Base-by-base conservation (phyloP, 1,140 invertebrate species). In the Pseudomyrmex pallidus region DNA sequence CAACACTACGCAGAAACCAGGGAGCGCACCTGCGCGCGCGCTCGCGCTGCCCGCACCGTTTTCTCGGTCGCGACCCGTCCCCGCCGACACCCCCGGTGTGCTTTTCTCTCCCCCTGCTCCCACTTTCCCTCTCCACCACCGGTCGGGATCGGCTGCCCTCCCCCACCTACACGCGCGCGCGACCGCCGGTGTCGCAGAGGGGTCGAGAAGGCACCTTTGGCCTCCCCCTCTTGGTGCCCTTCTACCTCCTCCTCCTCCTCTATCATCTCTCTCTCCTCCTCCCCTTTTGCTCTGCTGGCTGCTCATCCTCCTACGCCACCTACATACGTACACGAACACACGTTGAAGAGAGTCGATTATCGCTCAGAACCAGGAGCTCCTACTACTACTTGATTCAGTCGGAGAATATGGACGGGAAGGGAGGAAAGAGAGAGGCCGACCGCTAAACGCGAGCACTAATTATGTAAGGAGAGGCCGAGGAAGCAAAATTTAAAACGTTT, bases 61-160 rank as follows among this genome's bases (percentile, higher is more conserved):
- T 87, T 88, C 87, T 88, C 87, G 85, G 85, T 87, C 87, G 85
- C 85, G 87, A 68, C 85, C 59, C 82, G 85, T 87, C 85, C 82
- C 82, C 74, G 86, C 84, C 85, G 46, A 48, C 74, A 82, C 70
- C 76, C 70, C 78, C 50, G 57, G 20, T 80, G 44, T 63, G 62
- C 67, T 59, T 78, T 25, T 54, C 20, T 8, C 46, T 52, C 54
- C 64, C 64, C 22, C 50, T 10, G 8, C 25, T 46, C 64, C 46
- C 48, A 7, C 46, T 25, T 20, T 22, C 15, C 64, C 17, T 46
- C 35, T 35, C 35, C 35, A 35, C 35, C 35, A 3, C 0, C 25
- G 25, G 25, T 35, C 5, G 35, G 5, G 35, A 35, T 35, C 35
- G 35, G 52, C 64, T 52, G 52, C 46, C 64, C 54, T 61, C 46